Evolutionary conservation across 2,888 invertebrate genomes (phyloP).

Genomic region (Pogonocherus hispidulus): DNA sequence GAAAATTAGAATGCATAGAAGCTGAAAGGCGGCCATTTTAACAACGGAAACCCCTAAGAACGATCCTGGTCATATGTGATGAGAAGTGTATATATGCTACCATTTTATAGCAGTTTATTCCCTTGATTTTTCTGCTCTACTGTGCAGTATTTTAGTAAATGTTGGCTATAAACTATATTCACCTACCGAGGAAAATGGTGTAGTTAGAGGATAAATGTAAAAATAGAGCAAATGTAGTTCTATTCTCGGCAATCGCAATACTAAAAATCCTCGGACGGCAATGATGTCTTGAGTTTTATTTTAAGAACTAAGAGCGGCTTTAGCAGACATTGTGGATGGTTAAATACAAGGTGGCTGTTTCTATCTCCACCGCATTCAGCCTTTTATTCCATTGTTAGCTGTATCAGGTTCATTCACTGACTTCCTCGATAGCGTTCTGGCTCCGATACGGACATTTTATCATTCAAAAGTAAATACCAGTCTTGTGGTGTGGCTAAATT

Average conservation of each 20-base stretch:
- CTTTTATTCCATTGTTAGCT: conserved; percentile 9
- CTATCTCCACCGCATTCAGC: not conserved
- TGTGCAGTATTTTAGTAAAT: conserved; percentile 17
- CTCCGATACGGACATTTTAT: not conserved
- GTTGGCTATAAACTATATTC: conserved; percentile 29
- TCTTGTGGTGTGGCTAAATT: not conserved
- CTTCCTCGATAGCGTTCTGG: not conserved
- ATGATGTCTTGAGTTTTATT: conserved; percentile 31
- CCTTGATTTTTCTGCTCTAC: not conserved
- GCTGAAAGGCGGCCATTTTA: too few relatives aligned
- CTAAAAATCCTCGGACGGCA: conserved; percentile 30
- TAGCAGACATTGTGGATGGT: conserved; percentile 19
- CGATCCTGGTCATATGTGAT: too few relatives aligned
- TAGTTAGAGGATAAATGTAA: conserved; percentile 23
- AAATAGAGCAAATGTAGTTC: conserved; percentile 22
- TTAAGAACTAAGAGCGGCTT: conserved; percentile 20
- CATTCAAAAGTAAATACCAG: not conserved
- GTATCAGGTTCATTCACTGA: not conserved
- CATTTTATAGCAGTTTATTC: not conserved
- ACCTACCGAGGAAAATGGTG: conserved; percentile 26
- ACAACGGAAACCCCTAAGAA: too few relatives aligned
- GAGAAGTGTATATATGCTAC: too few relatives aligned
- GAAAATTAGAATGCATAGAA: too few relatives aligned
- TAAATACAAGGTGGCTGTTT: conserved; percentile 25
- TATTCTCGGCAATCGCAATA: conserved; percentile 21